These are phyloP conservation scores for Thalassarche chlororhynchos DNA, from an alignment of 2,113 vertebrate genomes.

Conservation along the genomic window DNA sequence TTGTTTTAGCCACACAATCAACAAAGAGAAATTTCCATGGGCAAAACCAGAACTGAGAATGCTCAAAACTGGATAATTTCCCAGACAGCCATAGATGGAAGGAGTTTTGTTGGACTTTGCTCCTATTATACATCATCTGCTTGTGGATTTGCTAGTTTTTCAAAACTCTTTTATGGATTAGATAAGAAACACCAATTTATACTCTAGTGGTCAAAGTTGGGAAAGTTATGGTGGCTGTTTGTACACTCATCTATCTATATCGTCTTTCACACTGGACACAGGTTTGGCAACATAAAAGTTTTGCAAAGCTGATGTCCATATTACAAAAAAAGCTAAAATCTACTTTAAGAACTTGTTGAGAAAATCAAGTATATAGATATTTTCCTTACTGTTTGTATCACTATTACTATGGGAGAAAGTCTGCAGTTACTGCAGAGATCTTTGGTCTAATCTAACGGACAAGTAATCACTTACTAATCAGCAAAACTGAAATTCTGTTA, in stretches of 20 bases:
- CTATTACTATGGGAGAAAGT: background rate
- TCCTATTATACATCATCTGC: background rate
- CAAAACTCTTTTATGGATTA: background rate
- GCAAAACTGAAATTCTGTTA: background rate
- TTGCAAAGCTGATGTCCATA: background rate
- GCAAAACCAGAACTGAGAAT: background rate
- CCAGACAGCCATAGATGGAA: background rate
- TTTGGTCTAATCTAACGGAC: background rate
- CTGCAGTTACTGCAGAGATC: background rate
- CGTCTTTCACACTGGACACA: background rate
- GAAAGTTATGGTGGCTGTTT: background rate
- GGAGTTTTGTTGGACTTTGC: background rate
- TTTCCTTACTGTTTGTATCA: background rate
- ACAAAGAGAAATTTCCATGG: background rate
- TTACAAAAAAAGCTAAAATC: background rate
- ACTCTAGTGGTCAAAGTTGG: background rate
- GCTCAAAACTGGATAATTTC: background rate
- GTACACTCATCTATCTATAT: background rate
- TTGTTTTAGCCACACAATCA: background rate
- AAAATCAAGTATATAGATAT: background rate
- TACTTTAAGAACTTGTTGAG: background rate
- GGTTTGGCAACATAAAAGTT: background rate
- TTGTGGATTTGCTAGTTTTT: background rate
- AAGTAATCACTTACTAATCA: background rate
- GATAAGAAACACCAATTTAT: background rate